phyloP scores from a whole-genome alignment of 1,140 invertebrate genomes.

The Drosophila lowei region DNA sequence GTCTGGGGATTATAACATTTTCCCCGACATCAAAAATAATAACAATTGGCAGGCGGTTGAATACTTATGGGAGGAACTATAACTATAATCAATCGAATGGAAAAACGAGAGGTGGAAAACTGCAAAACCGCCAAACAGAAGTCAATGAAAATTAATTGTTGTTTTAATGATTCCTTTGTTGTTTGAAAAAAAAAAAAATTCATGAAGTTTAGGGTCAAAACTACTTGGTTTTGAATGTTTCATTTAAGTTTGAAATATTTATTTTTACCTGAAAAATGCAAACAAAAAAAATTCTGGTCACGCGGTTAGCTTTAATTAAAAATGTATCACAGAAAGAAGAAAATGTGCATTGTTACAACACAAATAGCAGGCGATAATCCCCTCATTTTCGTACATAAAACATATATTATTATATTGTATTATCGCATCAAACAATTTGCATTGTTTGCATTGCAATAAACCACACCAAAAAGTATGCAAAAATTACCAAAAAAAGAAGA shows the following conservation, averaged over 20 bases:
- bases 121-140: conserved; percentile 18
- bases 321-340: conserved; percentile 1
- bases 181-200: conserved; percentile 17
- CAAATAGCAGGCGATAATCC: conserved; percentile 17
- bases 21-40: conserved; percentile 61
- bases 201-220: conserved; percentile 39
- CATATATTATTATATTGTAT: conserved; percentile 9
- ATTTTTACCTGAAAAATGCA: too few species aligned
- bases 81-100: conserved; percentile 10
- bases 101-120: conserved; percentile 1
- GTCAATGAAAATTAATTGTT: conserved; percentile 68
- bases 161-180: conserved; percentile 67
- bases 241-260: too few species aligned
- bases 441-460: conserved; percentile 34
- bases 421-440: conserved; percentile 46
- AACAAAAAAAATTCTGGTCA: too few species aligned
- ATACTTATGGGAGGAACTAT: conserved; percentile 3
- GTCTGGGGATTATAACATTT: conserved; percentile 43
- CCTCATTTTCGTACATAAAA: conserved; percentile 8
- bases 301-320: conserved; percentile 11
- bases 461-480: conserved; percentile 6
- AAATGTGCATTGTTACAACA: neutral
- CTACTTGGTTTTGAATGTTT: neutral
- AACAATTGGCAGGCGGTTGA: conserved; percentile 36
- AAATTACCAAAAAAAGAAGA: conserved; percentile 2